Base-by-base conservation (phyloP, 1,140 invertebrate species). In the Brachionus angularis region DNA sequence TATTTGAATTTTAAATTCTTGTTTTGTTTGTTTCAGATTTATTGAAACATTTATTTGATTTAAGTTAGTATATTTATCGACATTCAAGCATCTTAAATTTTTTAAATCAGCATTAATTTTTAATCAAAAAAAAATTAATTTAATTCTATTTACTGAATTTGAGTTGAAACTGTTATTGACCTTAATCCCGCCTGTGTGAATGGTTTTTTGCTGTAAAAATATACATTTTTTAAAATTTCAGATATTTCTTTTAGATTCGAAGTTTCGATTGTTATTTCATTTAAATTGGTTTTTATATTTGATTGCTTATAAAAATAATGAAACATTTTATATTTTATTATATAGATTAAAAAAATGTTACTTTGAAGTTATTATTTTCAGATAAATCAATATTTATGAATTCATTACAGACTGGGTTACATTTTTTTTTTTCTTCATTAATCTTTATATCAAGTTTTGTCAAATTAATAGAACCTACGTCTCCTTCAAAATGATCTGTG, bases 401-500 rank as follows among this genome's bases (percentile, higher is more conserved):
- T 36, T 67, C 62, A 25, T 31, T 33, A 21, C 62, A 67, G n/a
- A 27, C 31, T 10, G 21, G 7, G 3, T 67, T 50, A 34, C 62
- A 67, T 23, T 67, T 53, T 8, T 14, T 3, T 42, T 42, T 42
- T 14, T 42, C 39, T 14, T 42, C 5, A 7, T 42, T n/a, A 7
- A 42, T 23, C 8, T 33, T 18, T 18, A 23, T 39, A 14, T 16
- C 18, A 25, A 8, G 2, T 42, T 67, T 67, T 25, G 7, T 47
- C 5, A 67, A 25, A 46, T 34, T 33, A 33, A 67, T 27, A 8
- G 21, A n/a, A 0, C 62, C 62, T 47, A 67, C 47, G 5, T 67
- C 42, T 3, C 62, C 62, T 33, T 67, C 47, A 67, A 67, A 67
- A 36, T 46, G 21, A 42, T 67, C 62, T 3, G 62, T 50, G 18